A percentile compares a stretch with the other conserved stretches of the same genome.
These are phyloP conservation scores for Montipora capitata DNA, from an alignment of 92 coral and sea anemone genomes.

Conservation along the genomic window DNA sequence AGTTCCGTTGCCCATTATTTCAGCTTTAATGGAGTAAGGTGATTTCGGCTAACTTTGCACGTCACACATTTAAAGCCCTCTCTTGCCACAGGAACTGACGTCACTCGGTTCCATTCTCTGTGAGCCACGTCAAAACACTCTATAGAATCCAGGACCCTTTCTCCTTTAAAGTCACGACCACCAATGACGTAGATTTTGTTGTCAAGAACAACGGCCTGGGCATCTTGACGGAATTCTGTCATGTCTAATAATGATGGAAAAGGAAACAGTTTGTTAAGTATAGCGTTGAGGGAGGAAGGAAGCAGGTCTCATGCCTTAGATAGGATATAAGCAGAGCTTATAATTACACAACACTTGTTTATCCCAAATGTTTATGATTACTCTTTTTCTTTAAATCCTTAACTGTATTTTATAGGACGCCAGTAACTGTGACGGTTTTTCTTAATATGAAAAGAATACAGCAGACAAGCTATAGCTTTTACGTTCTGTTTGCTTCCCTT, in stretches of 20 bases:
- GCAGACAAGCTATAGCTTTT: no score
- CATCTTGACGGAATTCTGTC: slow-evolving; percentile 87
- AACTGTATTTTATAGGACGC: no score
- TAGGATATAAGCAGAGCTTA: no score
- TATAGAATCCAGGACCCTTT: slow-evolving; percentile 75
- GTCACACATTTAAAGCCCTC: slow-evolving; percentile 75
- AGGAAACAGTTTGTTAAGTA: background rate
- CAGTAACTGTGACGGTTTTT: no score
- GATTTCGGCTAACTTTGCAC: slow-evolving; percentile 55
- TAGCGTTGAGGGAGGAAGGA: background rate
- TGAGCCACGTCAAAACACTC: slow-evolving; percentile 81
- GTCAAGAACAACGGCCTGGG: slow-evolving; percentile 82
- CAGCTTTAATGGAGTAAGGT: slow-evolving; percentile 58
- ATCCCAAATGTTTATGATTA: no score
- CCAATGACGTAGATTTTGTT: slow-evolving; percentile 86
- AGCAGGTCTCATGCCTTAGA: background rate
- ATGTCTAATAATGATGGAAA: slow-evolving; percentile 48
- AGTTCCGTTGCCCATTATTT: background rate
- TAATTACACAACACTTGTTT: no score
- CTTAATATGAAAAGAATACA: no score
- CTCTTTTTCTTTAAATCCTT: no score
- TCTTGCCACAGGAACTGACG: slow-evolving; percentile 75
- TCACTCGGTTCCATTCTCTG: slow-evolving; percentile 73
- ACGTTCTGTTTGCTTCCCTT: no score
- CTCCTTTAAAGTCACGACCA: slow-evolving; percentile 82